Conservation (phyloP, 1,140 invertebrate genomes). For the Camponotus floridanus region DNA sequence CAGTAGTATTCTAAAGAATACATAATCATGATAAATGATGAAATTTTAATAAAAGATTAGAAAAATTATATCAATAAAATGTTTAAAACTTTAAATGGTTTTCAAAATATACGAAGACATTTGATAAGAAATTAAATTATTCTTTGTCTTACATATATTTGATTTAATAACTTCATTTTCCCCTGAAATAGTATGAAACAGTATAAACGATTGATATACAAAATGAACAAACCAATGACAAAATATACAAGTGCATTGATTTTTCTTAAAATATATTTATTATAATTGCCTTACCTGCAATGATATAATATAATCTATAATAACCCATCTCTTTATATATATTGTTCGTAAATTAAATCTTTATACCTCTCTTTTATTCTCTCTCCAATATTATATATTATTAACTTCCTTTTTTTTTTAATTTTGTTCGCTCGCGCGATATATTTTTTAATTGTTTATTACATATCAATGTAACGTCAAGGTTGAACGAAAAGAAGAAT, state of each 20-base stretch:
- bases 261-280: too few relatives aligned
- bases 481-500: too few relatives aligned
- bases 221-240: background rate
- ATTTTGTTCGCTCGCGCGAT: too few relatives aligned
- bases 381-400: too few relatives aligned
- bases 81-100: background rate
- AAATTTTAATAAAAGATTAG: constrained; percentile 27
- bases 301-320: too few relatives aligned
- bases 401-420: too few relatives aligned
- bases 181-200: background rate
- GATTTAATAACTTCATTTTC: constrained; percentile 3
- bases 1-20: background rate
- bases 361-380: too few relatives aligned
- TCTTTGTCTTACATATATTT: background rate
- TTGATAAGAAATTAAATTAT: constrained; percentile 4
- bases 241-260: background rate
- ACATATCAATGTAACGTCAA: too few relatives aligned
- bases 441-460: too few relatives aligned
- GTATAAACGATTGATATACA: background rate
- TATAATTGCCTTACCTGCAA: too few relatives aligned
- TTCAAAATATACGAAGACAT: background rate
- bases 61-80: background rate
- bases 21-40: background rate
- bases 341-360: too few relatives aligned
- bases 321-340: too few relatives aligned